Conservation (phyloP, 2,797 vertebrate genomes). For the Sarcophilus harrisii region DNA sequence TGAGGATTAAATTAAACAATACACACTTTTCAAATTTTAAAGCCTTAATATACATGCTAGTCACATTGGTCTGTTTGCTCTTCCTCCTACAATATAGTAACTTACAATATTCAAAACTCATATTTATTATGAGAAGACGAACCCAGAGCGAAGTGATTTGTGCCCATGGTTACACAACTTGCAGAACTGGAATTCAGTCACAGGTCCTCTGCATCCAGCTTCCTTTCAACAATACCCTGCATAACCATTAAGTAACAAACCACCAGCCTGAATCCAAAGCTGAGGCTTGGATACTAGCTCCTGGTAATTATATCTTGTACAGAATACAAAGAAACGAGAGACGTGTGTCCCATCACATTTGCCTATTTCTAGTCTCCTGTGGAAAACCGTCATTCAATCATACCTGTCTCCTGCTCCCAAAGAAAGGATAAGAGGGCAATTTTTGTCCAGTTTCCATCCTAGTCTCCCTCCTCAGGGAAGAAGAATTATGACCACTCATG, state of each 20-base stretch:
- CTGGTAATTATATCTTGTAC: not conserved
- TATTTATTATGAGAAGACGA: not conserved
- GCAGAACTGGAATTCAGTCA: not conserved
- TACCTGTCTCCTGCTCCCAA: too few species aligned
- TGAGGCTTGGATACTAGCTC: not conserved
- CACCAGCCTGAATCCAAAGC: not conserved
- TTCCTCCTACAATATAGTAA: not conserved
- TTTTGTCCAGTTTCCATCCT: not conserved
- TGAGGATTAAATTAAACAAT: not conserved
- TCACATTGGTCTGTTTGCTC: not conserved
- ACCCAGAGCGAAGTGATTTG: not conserved
- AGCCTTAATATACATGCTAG: not conserved
- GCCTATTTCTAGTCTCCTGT: not conserved
- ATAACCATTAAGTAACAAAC: not conserved
- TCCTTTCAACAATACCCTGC: not conserved
- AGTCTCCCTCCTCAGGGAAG: not conserved
- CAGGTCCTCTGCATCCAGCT: not conserved
- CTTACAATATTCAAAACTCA: not conserved
- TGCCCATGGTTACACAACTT: not conserved
- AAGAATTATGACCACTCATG: not conserved
- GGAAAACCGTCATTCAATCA: too few species aligned
- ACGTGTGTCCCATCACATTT: not conserved
- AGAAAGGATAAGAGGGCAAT: not conserved
- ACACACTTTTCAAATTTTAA: not conserved
- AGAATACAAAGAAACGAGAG: not conserved